Base-by-base conservation (phyloP, 2,888 invertebrate genomes). In the Lochmaea capreae region DNA sequence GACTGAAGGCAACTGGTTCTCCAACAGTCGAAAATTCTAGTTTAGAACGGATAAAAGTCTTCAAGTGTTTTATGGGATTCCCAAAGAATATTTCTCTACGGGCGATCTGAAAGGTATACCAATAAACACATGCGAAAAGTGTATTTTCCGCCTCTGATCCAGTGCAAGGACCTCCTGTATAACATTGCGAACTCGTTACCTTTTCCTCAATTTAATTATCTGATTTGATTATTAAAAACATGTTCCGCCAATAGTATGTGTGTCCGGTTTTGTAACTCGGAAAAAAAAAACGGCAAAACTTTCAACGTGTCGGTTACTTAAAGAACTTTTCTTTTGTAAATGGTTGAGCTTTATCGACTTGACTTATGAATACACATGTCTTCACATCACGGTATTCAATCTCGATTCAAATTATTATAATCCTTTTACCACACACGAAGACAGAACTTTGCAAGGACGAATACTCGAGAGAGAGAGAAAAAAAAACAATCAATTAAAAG, bases 361-460 rank as follows among this genome's bases (percentile, higher is more conserved):
- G 71, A 71, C 75, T 75, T 75, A 75, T 75, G 72, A 75, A 75
- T 75, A 75, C 75, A 72, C 75, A 75, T 71, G 76, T 75, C 65
- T 67, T 71, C 65, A 70, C 75, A 72, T 74, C 61, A 78, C 73
- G 39, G 72, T 72, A 72, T 77, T 73, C 76, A 73, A 80, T 82
- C 81, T 83, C 81, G 84, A 83, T 81, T 83, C 83, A 82, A 84
- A 85, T 85, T 85, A 85, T 85, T 84, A 85, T 84, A 85, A 85
- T 84, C 84, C 83, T 79, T 63, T 80, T 83, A 80, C 86, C 86
- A 85, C 86, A 85, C 86, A 86, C 85, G 81, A 84, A 80, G 85
- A 79, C 84, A 81, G 54, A 63, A 33, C 59, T 33, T 59, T 33
- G 26, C 59, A 33, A 33, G 8, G 59, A 59, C 54, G 16, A 18